Base-by-base conservation (phyloP, 2,113 vertebrate genomes). In the Xiphorhynchus elegans region DNA sequence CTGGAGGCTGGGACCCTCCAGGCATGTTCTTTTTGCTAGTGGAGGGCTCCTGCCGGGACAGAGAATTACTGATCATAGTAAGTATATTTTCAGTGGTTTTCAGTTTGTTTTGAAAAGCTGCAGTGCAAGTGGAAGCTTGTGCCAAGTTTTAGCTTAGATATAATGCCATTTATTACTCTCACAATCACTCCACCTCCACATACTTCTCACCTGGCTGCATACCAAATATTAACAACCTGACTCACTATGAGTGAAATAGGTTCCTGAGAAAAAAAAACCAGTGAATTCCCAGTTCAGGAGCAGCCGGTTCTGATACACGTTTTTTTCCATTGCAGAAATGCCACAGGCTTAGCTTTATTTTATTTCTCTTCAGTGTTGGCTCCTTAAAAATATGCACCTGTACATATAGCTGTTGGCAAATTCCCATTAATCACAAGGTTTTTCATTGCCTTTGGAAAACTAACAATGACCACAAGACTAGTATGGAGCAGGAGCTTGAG, bases 201-300 rank as follows among this genome's bases (percentile, higher is more conserved):
- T 82, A 40, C 53, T 76, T 82, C 52, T 84, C 35, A 80, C 21
- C 50, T 92, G 88, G 62, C 62, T 72, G 29, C 44, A 33, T 69
- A 24, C 63, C 50, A 74, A 7, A 21, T 53, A 25, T 33, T 49
- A 13, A 53, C 37, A 90, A 9, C 39, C 42, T 66, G 86, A 35
- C 21, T 94, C 37, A 47, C 78, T 26, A 2, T 37, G 58, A 66
- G 15, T 52, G 40, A 42, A 87, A 33, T 24, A 29, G 17, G 23
- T 81, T 95, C 95, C 72, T 66, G n/a, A 66, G 88, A 55, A 95
- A 62, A 46, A 96, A 96, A 53, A 39, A 18, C 62, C 9, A 24
- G 14, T 47, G 37, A 37, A 12, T 64, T 85, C 49, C 69, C 39
- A 62, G 63, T 49, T 80, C 72, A 29, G 85, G 70, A 60, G 28